Percentiles rank a stretch among this genome's conserved stretches.
These are phyloP conservation scores for Cepaea nemoralis DNA, from an alignment of 1,140 invertebrate species.

Conservation along the genomic window DNA sequence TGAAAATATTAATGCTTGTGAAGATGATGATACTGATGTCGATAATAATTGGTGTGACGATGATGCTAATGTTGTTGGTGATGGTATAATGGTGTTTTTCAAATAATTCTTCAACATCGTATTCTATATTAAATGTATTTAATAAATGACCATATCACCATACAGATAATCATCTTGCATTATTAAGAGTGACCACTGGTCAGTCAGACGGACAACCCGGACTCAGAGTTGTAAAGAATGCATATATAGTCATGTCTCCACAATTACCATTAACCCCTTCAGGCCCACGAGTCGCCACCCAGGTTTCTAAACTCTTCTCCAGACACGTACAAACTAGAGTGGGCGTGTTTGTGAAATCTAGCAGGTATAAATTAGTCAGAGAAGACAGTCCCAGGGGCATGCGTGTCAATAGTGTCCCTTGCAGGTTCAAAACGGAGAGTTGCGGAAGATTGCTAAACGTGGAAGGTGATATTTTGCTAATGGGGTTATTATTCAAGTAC, in stretches of 20 bases:
- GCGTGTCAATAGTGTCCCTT: background rate
- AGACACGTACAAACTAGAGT: background rate
- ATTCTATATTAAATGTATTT: too few species aligned
- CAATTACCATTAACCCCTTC: background rate
- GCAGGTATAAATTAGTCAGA: background rate
- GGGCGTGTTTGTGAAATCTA: background rate
- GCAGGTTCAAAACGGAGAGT: background rate
- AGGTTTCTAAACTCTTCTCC: background rate
- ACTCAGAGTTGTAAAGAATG: background rate
- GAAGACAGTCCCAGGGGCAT: background rate
- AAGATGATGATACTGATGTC: too few species aligned
- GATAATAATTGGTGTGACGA: too few species aligned
- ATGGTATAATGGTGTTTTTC: too few species aligned
- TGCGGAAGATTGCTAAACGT: background rate
- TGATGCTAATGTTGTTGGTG: too few species aligned
- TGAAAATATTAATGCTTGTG: too few species aligned
- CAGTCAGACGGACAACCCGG: background rate
- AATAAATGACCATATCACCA: too few species aligned
- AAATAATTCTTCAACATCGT: too few species aligned
- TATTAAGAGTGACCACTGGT: too few species aligned
- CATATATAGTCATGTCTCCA: background rate
- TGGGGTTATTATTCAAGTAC: background rate
- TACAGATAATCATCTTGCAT: too few species aligned
- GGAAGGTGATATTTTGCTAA: background rate
- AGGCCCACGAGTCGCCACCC: background rate